These are phyloP conservation scores for Taenioides sp. DNA, from an alignment of 2,797 vertebrate genomes.

Conservation along the genomic window DNA sequence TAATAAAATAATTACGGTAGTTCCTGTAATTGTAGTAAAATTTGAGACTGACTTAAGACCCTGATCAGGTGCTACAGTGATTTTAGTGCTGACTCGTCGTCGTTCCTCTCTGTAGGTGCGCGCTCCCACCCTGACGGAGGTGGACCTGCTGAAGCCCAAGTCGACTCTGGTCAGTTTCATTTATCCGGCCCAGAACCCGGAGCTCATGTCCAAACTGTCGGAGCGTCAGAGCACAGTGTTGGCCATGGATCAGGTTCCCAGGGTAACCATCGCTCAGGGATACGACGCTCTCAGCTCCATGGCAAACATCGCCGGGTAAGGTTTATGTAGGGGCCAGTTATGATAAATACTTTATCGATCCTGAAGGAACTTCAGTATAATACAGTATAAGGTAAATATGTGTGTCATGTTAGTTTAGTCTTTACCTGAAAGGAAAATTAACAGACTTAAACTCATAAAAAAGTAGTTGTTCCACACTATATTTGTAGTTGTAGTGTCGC, in stretches of 20 bases:
- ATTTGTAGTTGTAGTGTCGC: too few species aligned
- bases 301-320: slow-evolving; percentile 83
- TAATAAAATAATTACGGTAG: too few species aligned
- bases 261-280: slow-evolving; percentile 86
- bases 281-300: slow-evolving; percentile 83
- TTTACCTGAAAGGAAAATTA: too few species aligned
- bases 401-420: too few species aligned
- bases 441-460: too few species aligned
- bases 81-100: background rate
- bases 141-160: slow-evolving; percentile 71
- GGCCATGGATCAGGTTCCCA: slow-evolving; percentile 83
- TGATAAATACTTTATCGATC: background rate
- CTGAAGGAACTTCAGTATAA: too few species aligned
- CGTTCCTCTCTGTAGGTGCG: slow-evolving; percentile 69
- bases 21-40: too few species aligned
- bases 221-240: slow-evolving; percentile 77
- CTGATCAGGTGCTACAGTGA: too few species aligned
- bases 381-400: too few species aligned
- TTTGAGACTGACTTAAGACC: too few species aligned
- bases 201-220: slow-evolving; percentile 77
- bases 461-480: too few species aligned
- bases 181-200: slow-evolving; percentile 82
- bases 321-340: background rate
- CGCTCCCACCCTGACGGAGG: slow-evolving; percentile 75
- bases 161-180: slow-evolving; percentile 80